Percentiles rank a stretch among this genome's conserved stretches.
Conservation (phyloP, 2,888 invertebrate genomes). For the Tuberolachnus salignus region DNA sequence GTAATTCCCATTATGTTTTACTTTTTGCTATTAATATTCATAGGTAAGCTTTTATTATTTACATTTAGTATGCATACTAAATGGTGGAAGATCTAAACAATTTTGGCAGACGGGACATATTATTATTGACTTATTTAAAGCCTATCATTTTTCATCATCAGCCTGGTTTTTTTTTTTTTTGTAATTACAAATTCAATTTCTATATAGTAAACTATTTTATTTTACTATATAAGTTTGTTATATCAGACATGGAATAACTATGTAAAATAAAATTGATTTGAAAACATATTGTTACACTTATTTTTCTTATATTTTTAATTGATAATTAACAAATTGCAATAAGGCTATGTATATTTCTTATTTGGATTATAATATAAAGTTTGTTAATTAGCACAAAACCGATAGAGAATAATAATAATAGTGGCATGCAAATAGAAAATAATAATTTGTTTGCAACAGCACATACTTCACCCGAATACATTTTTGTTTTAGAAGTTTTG, state of each 20-base stretch:
- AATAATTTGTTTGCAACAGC: not conserved
- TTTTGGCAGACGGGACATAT: too few relatives aligned
- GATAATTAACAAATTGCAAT: not conserved
- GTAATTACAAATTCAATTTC: too few relatives aligned
- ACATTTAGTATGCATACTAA: not conserved
- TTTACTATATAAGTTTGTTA: too few relatives aligned
- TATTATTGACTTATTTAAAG: too few relatives aligned
- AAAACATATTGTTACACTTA: too few relatives aligned
- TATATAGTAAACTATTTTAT: too few relatives aligned
- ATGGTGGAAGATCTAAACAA: not conserved
- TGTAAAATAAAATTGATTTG: too few relatives aligned
- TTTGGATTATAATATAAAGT: not conserved
- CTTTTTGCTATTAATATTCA: not conserved
- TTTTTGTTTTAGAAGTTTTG: conserved; percentile 74
- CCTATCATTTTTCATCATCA: too few relatives aligned
- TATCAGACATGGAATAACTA: too few relatives aligned
- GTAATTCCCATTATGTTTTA: not conserved
- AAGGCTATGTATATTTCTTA: not conserved
- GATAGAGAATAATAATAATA: too few relatives aligned
- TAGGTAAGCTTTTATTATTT: not conserved
- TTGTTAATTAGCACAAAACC: not conserved
- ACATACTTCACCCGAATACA: not conserved
- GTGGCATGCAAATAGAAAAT: too few relatives aligned
- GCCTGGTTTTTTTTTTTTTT: too few relatives aligned
- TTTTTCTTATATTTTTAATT: not conserved